phyloP scores from a whole-genome alignment of 1,140 invertebrate species.

The Cotesia chilonis region DNA sequence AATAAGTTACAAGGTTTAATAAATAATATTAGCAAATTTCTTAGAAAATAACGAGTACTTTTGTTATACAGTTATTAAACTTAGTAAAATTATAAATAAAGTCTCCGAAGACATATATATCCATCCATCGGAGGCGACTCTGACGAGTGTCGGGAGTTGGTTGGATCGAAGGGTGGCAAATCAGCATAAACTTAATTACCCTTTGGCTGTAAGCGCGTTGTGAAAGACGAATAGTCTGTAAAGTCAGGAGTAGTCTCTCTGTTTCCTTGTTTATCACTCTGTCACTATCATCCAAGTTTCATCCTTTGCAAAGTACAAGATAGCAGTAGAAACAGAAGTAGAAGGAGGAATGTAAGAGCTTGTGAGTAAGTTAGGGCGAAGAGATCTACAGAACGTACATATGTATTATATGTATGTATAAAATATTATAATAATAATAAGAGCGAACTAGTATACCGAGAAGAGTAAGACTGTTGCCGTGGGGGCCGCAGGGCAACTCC shows the following conservation, averaged over 20 bases:
- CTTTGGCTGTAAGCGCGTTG: constrained; percentile 1
- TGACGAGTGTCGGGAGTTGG: constrained; percentile 11
- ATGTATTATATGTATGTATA: too few relatives aligned
- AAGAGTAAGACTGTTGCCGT: not conserved
- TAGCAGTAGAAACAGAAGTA: not conserved
- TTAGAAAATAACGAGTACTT: too few relatives aligned
- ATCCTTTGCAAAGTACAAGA: not conserved
- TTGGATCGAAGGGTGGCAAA: constrained; percentile 30
- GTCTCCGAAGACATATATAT: constrained; percentile 11
- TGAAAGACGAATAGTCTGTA: constrained; percentile 24
- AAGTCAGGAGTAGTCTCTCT: not conserved
- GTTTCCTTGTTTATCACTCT: not conserved
- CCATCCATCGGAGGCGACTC: not conserved
- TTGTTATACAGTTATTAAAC: not conserved
- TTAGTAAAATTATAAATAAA: not conserved
- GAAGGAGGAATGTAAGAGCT: not conserved
- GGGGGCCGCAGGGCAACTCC: not conserved
- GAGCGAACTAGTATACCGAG: not conserved
- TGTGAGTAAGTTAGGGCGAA: too few relatives aligned
- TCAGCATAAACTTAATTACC: constrained; percentile 43
- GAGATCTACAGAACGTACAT: too few relatives aligned
- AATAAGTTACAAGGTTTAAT: not conserved
- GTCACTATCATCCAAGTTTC: constrained; percentile 6
- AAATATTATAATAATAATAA: too few relatives aligned
- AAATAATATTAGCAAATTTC: not conserved